Conservation (phyloP, 2,888 invertebrate genomes). For the Eristalis pertinax region DNA sequence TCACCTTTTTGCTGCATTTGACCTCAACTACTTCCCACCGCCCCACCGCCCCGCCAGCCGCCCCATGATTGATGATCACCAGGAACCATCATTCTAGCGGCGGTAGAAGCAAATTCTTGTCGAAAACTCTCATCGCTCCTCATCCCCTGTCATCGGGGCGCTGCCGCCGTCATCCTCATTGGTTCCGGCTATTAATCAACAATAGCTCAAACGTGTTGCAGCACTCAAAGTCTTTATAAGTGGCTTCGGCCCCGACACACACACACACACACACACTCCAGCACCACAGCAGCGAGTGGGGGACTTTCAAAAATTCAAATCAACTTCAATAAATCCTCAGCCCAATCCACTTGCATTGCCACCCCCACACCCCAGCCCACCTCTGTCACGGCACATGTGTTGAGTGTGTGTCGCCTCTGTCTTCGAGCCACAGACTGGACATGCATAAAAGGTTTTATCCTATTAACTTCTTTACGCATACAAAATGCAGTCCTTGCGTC, state of each 20-base stretch:
- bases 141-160: not conserved
- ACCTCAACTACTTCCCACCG: not conserved
- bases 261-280: slow-evolving; percentile 38
- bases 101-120: not conserved
- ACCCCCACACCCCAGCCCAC: slow-evolving; percentile 33
- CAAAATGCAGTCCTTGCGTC: slow-evolving; percentile 16
- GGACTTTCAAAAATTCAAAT: slow-evolving; percentile 59
- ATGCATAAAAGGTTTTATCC: slow-evolving; percentile 63
- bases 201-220: slow-evolving; percentile 59
- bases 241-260: slow-evolving; percentile 20
- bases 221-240: slow-evolving; percentile 57
- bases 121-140: not conserved
- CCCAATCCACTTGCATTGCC: no score
- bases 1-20: not conserved
- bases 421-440: slow-evolving; percentile 23
- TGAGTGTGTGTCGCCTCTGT: not conserved
- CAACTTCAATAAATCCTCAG: slow-evolving; percentile 64
- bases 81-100: not conserved
- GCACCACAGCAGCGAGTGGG: not conserved
- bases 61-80: not conserved
- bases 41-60: not conserved
- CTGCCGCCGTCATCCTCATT: not conserved
- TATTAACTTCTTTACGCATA: slow-evolving; percentile 70
- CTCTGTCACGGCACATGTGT: slow-evolving; percentile 5
- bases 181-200: slow-evolving; percentile 58